Conservation (phyloP, 2,888 invertebrate species). For the Lasioglossum zephyrum region DNA sequence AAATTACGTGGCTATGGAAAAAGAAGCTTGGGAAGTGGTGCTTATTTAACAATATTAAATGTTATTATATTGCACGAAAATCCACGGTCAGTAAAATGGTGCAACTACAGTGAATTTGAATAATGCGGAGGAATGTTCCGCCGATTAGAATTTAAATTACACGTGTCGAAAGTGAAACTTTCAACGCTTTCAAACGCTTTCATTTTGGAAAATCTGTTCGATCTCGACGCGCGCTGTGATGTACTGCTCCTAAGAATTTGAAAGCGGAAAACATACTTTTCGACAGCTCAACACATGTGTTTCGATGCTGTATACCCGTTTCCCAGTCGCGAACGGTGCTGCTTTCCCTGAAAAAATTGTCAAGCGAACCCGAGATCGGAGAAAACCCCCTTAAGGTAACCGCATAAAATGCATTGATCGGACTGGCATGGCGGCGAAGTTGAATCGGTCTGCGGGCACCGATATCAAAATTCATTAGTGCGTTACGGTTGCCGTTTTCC, state of each 20-base stretch:
- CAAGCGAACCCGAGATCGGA: background rate
- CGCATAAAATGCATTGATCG: conserved; percentile 23
- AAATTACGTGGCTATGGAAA: too few relatives aligned
- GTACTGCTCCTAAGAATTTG: background rate
- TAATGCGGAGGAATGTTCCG: background rate
- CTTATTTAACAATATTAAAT: too few relatives aligned
- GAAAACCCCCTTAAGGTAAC: conserved; percentile 4
- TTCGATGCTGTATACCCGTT: too few relatives aligned
- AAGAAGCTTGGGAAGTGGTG: too few relatives aligned
- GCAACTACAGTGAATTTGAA: background rate
- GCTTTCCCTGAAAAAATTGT: background rate
- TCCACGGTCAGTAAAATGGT: background rate
- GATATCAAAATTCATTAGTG: conserved; percentile 66
- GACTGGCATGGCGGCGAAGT: conserved; percentile 17
- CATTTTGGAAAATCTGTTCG: background rate
- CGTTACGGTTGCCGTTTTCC: conserved; percentile 43
- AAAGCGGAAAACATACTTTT: background rate
- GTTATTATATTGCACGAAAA: too few relatives aligned
- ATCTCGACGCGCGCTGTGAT: background rate
- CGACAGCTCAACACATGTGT: too few relatives aligned
- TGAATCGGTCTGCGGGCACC: conserved; percentile 15
- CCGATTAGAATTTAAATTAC: background rate
- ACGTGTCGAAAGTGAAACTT: background rate
- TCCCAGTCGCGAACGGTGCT: background rate
- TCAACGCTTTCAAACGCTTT: background rate